Evolutionary conservation across 2,797 vertebrate species (phyloP).

Genomic region (Xiphophorus birchmanni): DNA sequence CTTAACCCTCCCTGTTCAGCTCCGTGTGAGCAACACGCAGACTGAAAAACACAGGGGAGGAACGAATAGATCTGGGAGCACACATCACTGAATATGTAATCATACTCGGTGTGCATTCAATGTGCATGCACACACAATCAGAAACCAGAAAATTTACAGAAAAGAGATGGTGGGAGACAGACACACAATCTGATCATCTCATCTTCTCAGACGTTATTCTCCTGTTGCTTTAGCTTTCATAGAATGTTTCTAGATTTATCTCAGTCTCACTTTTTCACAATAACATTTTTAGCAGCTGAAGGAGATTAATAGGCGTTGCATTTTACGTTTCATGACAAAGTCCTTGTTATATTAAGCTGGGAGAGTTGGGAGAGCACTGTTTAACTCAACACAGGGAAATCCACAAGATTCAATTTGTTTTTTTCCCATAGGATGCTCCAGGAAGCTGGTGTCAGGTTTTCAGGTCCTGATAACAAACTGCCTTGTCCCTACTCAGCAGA

Average conservation of each 20-base stretch:
- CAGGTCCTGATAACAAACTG: neutral
- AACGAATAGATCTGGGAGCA: conserved; percentile 32
- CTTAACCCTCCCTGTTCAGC: conserved; percentile 34
- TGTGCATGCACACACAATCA: conserved; percentile 16
- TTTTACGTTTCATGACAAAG: neutral
- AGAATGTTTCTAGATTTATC: neutral
- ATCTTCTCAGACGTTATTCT: conserved; percentile 50
- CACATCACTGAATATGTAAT: conserved; percentile 46
- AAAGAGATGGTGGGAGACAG: conserved; percentile 44
- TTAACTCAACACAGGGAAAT: neutral
- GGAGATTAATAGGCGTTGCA: neutral
- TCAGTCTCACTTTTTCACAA: neutral
- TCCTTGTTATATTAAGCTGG: neutral
- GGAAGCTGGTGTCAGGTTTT: neutral
- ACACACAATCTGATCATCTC: conserved; percentile 51
- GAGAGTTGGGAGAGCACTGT: neutral
- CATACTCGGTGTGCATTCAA: conserved; percentile 17
- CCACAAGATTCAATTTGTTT: too few species aligned
- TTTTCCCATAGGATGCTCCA: neutral
- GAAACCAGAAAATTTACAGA: conserved; percentile 4
- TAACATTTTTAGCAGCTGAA: neutral
- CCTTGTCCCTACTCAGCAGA: neutral
- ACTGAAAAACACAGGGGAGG: conserved; percentile 13
- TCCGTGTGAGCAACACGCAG: conserved; percentile 25
- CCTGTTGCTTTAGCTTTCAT: conserved; percentile 46